These are phyloP conservation scores for Zosterops lateralis DNA, from an alignment of 2,113 vertebrate species.

Conservation along the genomic window DNA sequence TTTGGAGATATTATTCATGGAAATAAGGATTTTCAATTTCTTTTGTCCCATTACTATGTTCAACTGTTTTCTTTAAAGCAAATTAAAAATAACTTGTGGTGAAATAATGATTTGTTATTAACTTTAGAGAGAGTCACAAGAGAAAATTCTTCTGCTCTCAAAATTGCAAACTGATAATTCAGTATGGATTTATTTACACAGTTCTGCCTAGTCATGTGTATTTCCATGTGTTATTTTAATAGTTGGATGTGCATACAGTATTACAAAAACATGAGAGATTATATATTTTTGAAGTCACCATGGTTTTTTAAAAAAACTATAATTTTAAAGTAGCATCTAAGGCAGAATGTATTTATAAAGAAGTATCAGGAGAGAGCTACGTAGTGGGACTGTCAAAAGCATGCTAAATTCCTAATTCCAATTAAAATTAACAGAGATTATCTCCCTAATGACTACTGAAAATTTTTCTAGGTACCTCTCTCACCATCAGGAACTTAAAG, in stretches of 20 bases:
- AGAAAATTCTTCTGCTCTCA: background rate
- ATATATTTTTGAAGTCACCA: background rate
- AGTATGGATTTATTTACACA: background rate
- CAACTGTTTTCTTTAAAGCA: background rate
- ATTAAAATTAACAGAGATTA: slow-evolving; percentile 23
- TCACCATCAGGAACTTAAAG: background rate
- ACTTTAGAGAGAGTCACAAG: background rate
- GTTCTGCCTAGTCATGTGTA: background rate
- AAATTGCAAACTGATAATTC: background rate
- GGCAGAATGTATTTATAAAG: slow-evolving; percentile 3
- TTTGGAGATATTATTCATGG: background rate
- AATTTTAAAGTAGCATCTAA: background rate
- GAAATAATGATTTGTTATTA: background rate
- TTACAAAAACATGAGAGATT: slow-evolving; percentile 7
- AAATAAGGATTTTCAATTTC: background rate
- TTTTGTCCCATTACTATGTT: background rate
- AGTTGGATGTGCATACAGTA: background rate
- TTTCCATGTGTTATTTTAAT: background rate
- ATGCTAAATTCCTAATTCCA: background rate
- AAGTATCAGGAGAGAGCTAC: background rate
- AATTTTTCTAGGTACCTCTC: background rate
- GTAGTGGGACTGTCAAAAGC: background rate
- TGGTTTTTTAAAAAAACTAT: background rate
- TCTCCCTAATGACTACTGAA: background rate
- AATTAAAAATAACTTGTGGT: background rate